These are phyloP conservation scores for Athene noctua DNA, from an alignment of 2,113 vertebrate genomes.

Conservation along the genomic window DNA sequence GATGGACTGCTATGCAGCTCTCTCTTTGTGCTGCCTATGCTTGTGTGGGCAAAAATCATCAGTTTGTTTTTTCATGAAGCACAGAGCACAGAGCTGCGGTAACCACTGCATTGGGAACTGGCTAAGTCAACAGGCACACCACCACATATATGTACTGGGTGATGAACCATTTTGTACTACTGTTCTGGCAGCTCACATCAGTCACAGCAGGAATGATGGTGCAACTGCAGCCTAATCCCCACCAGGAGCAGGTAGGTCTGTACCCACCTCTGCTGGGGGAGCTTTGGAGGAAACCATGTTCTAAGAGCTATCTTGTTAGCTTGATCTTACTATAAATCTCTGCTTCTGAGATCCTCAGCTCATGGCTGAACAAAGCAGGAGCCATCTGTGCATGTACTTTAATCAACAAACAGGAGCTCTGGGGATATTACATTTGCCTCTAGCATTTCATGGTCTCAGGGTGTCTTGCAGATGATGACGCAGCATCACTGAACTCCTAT, in stretches of 20 bases:
- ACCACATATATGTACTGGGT: neutral
- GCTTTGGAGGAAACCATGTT: neutral
- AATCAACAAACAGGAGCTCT: neutral
- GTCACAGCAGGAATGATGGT: neutral
- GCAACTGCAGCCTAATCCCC: neutral
- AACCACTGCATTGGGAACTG: neutral
- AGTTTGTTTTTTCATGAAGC: neutral
- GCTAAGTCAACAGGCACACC: neutral
- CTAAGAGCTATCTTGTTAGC: neutral
- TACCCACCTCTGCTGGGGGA: neutral
- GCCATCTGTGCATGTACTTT: neutral
- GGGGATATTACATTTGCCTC: neutral
- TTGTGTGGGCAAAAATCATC: neutral
- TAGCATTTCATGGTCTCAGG: neutral
- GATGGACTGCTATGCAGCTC: neutral
- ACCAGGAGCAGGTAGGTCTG: neutral
- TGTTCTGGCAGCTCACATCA: neutral
- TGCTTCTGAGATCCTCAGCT: neutral
- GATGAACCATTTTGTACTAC: neutral
- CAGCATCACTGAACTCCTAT: neutral
- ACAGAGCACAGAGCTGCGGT: neutral
- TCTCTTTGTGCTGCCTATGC: neutral
- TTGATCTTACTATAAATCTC: neutral
- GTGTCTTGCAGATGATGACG: neutral
- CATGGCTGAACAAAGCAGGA: neutral